Evolutionary conservation across 2,888 invertebrate genomes (phyloP).

Genomic region (Lasioglossum leucozonium): DNA sequence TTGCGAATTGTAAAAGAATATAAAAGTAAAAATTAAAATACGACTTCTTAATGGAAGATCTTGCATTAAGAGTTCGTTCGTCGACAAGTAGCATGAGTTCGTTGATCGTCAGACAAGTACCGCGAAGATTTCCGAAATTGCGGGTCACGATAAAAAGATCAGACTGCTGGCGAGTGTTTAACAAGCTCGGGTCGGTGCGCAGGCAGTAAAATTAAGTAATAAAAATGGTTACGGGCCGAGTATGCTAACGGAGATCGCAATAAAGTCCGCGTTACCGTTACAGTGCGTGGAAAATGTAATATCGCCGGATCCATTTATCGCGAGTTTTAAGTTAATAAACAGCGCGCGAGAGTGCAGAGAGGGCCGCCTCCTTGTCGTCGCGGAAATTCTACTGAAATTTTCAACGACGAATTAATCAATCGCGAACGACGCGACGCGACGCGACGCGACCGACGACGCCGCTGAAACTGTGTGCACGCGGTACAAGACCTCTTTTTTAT

Average conservation of each 20-base stretch:
- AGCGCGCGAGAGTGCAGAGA: not conserved
- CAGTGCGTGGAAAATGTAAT: conserved; percentile 17
- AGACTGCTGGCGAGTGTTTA: not conserved
- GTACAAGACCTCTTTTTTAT: not conserved
- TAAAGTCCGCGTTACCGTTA: conserved; percentile 10
- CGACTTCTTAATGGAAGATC: no score
- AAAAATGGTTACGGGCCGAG: conserved; percentile 18
- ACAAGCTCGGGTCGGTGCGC: not conserved
- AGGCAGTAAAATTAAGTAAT: conserved; percentile 12
- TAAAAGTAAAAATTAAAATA: no score
- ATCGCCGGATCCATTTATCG: conserved; percentile 17
- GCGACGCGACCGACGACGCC: not conserved
- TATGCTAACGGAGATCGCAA: conserved; percentile 24
- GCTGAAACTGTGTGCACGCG: not conserved
- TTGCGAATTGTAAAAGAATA: no score
- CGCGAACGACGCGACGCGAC: not conserved
- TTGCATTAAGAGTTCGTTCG: no score
- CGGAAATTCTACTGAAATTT: not conserved
- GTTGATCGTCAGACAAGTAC: no score
- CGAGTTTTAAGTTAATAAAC: conserved; percentile 37
- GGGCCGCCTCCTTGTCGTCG: not conserved
- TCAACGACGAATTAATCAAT: conserved; percentile 13
- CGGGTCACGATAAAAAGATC: not conserved
- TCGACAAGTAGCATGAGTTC: no score
- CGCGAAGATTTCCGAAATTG: not conserved